phyloP scores from a whole-genome alignment of 2,797 vertebrate species.

The Triplophysa yarkandensis region DNA sequence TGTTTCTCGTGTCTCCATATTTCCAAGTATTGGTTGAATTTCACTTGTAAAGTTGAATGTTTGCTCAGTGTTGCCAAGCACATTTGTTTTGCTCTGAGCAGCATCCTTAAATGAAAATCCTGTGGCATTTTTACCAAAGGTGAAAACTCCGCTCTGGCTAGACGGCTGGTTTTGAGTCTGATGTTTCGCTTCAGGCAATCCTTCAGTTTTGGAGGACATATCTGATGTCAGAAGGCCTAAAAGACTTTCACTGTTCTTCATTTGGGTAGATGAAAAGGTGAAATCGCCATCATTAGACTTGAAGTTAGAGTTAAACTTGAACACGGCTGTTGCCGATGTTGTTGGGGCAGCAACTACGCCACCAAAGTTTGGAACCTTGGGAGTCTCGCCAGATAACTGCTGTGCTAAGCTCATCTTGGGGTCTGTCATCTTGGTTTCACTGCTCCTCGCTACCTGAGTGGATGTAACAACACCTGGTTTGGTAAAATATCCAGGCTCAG shows the following conservation, averaged over 20 bases:
- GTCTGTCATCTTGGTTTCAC: slow-evolving; percentile 83
- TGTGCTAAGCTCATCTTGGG: slow-evolving; percentile 86
- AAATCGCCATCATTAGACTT: slow-evolving; percentile 98
- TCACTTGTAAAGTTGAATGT: slow-evolving; percentile 77
- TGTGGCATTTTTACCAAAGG: slow-evolving; percentile 78
- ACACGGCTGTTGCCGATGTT: slow-evolving; percentile 73
- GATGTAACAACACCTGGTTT: slow-evolving; percentile 79
- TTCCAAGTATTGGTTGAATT: slow-evolving; percentile 73
- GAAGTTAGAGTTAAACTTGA: slow-evolving; percentile 98
- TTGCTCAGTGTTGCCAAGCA: slow-evolving; percentile 79
- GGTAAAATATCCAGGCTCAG: slow-evolving; percentile 97
- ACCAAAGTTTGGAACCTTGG: slow-evolving; percentile 79
- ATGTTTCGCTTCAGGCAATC: slow-evolving; percentile 70
- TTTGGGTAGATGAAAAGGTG: slow-evolving; percentile 86
- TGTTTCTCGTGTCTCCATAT: slow-evolving; percentile 66
- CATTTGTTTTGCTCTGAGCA: slow-evolving; percentile 67
- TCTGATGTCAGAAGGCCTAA: slow-evolving; percentile 91
- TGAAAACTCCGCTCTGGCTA: slow-evolving; percentile 78
- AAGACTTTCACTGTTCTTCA: slow-evolving; percentile 86
- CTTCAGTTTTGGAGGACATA: slow-evolving; percentile 80
- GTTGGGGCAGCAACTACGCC: slow-evolving; percentile 70
- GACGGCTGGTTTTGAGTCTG: slow-evolving; percentile 65
- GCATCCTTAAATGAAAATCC: slow-evolving; percentile 78
- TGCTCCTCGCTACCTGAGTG: slow-evolving; percentile 77
- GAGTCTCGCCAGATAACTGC: slow-evolving; percentile 76